Conservation (phyloP, 2,888 invertebrate genomes). For the Papilio demoleus region DNA sequence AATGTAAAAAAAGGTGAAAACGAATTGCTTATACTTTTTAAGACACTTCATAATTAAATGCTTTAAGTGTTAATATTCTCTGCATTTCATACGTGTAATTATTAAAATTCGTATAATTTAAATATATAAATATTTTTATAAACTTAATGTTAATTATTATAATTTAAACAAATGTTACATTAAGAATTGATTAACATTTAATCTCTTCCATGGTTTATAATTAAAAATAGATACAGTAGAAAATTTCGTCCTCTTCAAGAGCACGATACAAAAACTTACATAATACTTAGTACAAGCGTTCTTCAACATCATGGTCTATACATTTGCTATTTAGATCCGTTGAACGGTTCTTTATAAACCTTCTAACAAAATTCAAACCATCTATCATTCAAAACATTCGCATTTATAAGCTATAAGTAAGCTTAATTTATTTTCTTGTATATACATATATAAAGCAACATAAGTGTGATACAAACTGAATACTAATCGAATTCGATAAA, state of each 20-base stretch:
- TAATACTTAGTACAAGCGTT: too few relatives aligned
- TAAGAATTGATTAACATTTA: slow-evolving; percentile 7
- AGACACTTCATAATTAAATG: not conserved
- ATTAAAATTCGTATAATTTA: not conserved
- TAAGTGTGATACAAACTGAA: not conserved
- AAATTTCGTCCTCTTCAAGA: too few relatives aligned
- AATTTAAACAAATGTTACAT: not conserved
- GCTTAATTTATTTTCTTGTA: too few relatives aligned
- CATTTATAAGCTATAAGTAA: too few relatives aligned
- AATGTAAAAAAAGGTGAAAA: too few relatives aligned
- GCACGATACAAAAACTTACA: too few relatives aligned
- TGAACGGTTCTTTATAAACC: too few relatives aligned
- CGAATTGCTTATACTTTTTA: too few relatives aligned
- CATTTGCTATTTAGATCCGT: too few relatives aligned
- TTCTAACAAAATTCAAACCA: too few relatives aligned
- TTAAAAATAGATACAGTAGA: not conserved
- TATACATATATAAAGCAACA: not conserved
- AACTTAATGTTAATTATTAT: not conserved
- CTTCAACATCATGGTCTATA: too few relatives aligned
- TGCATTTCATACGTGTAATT: not conserved
- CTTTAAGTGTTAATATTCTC: not conserved
- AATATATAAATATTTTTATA: not conserved
- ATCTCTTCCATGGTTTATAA: not conserved
- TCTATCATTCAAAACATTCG: too few relatives aligned
- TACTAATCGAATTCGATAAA: slow-evolving; percentile 1